phyloP scores from a whole-genome alignment of 2,113 vertebrate species.

The Crotalus helleri region DNA sequence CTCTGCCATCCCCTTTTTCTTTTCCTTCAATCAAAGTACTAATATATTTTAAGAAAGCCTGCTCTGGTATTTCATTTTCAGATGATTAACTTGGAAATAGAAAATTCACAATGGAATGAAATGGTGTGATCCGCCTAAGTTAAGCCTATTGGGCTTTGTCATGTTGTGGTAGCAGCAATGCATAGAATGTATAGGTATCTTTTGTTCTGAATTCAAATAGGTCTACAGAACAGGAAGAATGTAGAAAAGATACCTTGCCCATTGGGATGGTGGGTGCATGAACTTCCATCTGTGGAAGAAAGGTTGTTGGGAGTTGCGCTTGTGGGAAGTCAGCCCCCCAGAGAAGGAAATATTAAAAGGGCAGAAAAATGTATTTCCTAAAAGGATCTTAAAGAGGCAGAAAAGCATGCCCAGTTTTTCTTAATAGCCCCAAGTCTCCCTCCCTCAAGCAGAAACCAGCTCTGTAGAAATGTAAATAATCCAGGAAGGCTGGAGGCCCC shows the following conservation, averaged over 20 bases:
- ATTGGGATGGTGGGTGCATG: not conserved
- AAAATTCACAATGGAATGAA: not conserved
- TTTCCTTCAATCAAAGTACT: not conserved
- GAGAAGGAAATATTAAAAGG: too few relatives aligned
- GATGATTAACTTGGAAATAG: not conserved
- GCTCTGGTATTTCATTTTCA: conserved; percentile 19
- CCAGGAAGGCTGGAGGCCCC: too few relatives aligned
- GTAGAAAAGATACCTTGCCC: not conserved
- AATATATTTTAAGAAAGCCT: not conserved
- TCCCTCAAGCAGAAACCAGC: too few relatives aligned
- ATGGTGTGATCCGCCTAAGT: not conserved
- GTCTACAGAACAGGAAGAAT: not conserved
- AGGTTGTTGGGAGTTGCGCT: not conserved
- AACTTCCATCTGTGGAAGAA: not conserved
- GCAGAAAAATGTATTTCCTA: too few relatives aligned
- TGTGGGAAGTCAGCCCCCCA: too few relatives aligned
- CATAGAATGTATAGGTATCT: not conserved
- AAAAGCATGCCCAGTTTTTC: too few relatives aligned
- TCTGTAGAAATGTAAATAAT: too few relatives aligned
- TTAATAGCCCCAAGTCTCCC: too few relatives aligned
- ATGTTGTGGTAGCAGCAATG: not conserved
- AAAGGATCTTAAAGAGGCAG: too few relatives aligned
- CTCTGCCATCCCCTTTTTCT: not conserved
- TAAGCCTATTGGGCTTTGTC: not conserved
- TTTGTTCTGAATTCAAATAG: not conserved